Conservation (phyloP, 2,113 vertebrate genomes). For the Alouatta palliata region DNA sequence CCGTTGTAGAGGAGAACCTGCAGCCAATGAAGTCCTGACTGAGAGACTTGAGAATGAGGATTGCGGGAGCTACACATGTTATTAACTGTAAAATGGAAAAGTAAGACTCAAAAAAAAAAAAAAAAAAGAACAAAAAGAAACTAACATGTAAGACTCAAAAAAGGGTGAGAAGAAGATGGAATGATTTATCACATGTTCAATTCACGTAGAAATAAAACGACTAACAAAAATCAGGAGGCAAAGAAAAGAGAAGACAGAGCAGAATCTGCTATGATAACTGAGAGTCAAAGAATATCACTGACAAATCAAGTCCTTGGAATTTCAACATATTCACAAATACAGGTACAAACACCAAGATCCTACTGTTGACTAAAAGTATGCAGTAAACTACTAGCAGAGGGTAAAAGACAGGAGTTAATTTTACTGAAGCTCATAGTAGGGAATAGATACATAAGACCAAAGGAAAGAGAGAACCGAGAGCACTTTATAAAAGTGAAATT, state of each 20-base stretch:
- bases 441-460: neutral
- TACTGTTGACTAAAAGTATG: neutral
- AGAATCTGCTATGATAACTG: neutral
- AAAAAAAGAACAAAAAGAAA: no score
- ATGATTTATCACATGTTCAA: neutral
- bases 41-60: neutral
- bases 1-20: neutral
- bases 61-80: neutral
- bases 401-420: neutral
- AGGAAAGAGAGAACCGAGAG: neutral
- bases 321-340: neutral
- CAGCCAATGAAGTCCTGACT: neutral
- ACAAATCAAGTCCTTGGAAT: neutral
- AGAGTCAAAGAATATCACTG: neutral
- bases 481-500: neutral
- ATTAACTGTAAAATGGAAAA: neutral
- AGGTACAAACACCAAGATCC: neutral
- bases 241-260: neutral
- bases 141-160: neutral
- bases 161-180: neutral
- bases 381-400: neutral
- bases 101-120: no score
- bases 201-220: neutral
- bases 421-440: neutral
- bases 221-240: neutral